These are phyloP conservation scores for Hylia prasina DNA, from an alignment of 2,113 vertebrate species.

Conservation along the genomic window DNA sequence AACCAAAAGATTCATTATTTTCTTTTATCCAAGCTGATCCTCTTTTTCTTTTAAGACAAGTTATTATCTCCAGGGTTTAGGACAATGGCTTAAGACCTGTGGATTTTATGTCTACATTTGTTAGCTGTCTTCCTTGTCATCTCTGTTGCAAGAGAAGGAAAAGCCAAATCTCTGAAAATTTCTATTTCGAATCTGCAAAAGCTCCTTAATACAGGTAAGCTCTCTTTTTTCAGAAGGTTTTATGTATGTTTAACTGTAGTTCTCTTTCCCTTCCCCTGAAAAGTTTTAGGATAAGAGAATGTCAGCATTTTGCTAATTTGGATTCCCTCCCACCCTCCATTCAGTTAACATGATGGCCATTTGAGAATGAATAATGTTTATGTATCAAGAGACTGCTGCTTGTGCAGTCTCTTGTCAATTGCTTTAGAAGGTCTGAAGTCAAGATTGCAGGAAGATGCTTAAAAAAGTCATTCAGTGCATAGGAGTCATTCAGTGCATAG, in stretches of 20 bases:
- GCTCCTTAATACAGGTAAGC: background rate
- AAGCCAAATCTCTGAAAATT: background rate
- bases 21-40: background rate
- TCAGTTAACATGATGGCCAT: background rate
- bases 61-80: background rate
- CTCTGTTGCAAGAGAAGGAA: background rate
- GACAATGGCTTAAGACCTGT: background rate
- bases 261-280: background rate
- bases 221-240: background rate
- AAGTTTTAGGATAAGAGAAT: background rate
- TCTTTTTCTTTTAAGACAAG: background rate
- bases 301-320: background rate
- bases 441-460: background rate
- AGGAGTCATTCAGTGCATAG: background rate
- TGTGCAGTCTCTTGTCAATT: background rate
- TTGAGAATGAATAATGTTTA: background rate
- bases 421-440: background rate
- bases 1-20: background rate
- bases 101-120: background rate
- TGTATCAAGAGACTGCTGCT: background rate
- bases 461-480: background rate
- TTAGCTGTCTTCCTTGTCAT: background rate
- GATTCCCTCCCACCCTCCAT: fast-evolving
- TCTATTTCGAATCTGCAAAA: background rate
- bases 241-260: background rate